Evolutionary conservation across 2,888 invertebrate species (phyloP).

Genomic region (Tenthredo scrophulariae): DNA sequence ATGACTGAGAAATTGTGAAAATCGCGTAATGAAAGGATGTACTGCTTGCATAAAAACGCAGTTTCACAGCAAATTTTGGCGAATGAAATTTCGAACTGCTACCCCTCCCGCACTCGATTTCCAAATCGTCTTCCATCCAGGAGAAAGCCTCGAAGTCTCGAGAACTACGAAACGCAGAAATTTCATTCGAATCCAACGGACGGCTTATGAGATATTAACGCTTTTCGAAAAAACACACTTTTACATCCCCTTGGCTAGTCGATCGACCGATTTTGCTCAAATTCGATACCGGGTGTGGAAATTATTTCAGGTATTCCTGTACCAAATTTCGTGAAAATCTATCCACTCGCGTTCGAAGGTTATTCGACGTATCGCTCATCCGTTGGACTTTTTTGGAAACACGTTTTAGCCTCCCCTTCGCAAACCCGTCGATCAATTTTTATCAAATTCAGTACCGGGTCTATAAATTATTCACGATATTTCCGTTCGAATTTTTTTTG

Average conservation of each 20-base stretch:
- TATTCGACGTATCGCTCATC: no score
- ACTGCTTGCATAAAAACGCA: no score
- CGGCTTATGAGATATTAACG: background rate
- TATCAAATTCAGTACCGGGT: background rate
- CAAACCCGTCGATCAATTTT: background rate
- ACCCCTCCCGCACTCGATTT: background rate
- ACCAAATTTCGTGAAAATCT: no score
- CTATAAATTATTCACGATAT: background rate
- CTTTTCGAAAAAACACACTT: background rate
- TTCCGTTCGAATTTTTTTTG: background rate
- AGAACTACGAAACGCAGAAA: background rate
- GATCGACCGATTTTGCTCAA: background rate
- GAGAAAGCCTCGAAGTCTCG: background rate
- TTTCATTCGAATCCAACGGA: background rate
- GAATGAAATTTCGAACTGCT: background rate
- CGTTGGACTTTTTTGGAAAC: no score
- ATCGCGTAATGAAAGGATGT: background rate
- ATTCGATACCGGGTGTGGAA: background rate
- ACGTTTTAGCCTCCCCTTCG: no score
- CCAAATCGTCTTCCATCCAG: background rate
- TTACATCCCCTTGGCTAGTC: background rate
- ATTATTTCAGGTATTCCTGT: background rate
- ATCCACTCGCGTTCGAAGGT: no score
- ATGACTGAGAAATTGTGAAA: background rate
- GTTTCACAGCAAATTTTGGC: no score